Evolutionary conservation across 2,113 vertebrate species (phyloP), one percentile per base, ranked within the genome.

Genomic region (Psammodynastes pulverulentus): DNA sequence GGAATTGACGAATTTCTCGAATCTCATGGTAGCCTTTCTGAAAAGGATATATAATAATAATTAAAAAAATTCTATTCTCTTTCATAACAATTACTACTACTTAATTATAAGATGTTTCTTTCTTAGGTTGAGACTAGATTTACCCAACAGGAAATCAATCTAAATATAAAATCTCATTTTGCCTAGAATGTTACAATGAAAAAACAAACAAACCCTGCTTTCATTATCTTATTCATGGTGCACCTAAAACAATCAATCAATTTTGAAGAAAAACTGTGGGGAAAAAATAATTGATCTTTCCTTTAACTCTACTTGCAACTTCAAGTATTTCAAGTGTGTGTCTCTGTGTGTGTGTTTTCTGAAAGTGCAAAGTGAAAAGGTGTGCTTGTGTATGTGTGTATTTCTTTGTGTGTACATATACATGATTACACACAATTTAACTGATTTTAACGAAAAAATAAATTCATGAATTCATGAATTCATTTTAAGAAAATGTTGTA

Each of bases 11-110:
- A 87, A 99, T 98, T 95, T 99, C 99, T 8, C 99, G 98, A 96
- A 99, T 99, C 97, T 99, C 99, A 1, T 99, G 98, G 96, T 99
- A 99, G 95, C 99, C 98, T 98, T 99, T 99, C 99, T 99, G 98
- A 96, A 94, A 96, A 43, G 96, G 96, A 97, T 95, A 79, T 79
- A 79, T 9, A 79, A 79, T 43, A 79, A 79, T 54, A 51, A 51
- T 49, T 49, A 29, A 97, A 96, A 0, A 85, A 88, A 92, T 67
- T 93, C 91, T 94, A 15, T 96, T 96, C 96, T 89, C 6, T 85
- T 92, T 2, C 89, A 94, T 54, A 26, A 17, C 13, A 29, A 58
- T 48, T 48, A 48, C 9, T 79, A 52, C 51, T 51, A 1, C 0
- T 48, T 1, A 43, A 4, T 0, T 0, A 0, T 3, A 17, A 23